These are phyloP conservation scores for Paelopatides confundens DNA, from an alignment of 53 echinoderm and acorn worm species.

Conservation along the genomic window DNA sequence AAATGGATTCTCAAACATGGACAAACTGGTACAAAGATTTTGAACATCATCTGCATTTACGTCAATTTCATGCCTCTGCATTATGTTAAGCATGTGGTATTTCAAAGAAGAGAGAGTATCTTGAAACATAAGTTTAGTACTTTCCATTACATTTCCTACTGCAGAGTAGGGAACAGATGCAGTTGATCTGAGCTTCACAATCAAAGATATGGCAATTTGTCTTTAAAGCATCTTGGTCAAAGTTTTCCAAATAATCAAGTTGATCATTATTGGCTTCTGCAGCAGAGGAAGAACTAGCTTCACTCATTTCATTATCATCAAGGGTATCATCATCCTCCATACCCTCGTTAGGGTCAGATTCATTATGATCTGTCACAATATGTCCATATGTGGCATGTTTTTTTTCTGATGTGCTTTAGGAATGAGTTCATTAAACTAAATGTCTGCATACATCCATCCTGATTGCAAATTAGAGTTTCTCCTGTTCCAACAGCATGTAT, in stretches of 20 bases:
- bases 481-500: neutral
- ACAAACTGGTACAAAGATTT: slow-evolving; percentile 52
- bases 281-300: neutral
- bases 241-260: neutral
- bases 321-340: neutral
- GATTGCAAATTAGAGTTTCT: slow-evolving; percentile 8
- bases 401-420: slow-evolving; percentile 45
- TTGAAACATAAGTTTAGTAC: slow-evolving; percentile 49
- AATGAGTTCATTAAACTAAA: slow-evolving; percentile 47
- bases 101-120: slow-evolving; percentile 36
- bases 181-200: slow-evolving; percentile 31
- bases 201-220: slow-evolving; percentile 14
- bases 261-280: neutral
- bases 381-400: too few species aligned
- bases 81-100: neutral
- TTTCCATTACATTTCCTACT: slow-evolving; percentile 26
- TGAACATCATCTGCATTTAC: slow-evolving; percentile 59
- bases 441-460: slow-evolving; percentile 39
- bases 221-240: slow-evolving; percentile 13
- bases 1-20: slow-evolving; percentile 63
- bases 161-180: slow-evolving; percentile 32
- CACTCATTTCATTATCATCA: neutral
- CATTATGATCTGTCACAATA: slow-evolving; percentile 1
- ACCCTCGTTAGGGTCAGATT: neutral
- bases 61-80: slow-evolving; percentile 40